Percentiles rank a stretch among this genome's conserved stretches.
Conservation (phyloP, 2,888 invertebrate genomes). For the Orthosia cruda region DNA sequence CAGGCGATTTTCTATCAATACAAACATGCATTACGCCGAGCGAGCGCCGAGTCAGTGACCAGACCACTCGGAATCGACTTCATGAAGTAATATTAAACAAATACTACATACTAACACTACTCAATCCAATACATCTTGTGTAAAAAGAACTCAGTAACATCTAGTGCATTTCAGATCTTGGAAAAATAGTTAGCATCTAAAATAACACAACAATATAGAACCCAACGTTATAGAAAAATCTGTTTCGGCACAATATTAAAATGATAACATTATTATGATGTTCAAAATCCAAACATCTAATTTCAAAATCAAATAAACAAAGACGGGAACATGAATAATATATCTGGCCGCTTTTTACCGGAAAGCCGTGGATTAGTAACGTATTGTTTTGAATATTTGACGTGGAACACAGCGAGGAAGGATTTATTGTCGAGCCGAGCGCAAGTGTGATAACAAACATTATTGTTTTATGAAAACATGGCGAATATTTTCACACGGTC, state of each 20-base stretch:
- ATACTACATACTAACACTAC: too few relatives aligned
- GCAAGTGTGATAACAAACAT: conserved; percentile 48
- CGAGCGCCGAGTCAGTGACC: too few relatives aligned
- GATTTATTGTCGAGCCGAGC: conserved; percentile 48
- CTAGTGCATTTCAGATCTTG: too few relatives aligned
- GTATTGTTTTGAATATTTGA: conserved; percentile 63
- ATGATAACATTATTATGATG: conserved; percentile 1
- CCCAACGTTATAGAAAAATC: neutral
- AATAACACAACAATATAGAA: too few relatives aligned
- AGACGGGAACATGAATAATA: conserved; percentile 52
- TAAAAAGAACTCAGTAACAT: too few relatives aligned
- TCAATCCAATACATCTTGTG: too few relatives aligned
- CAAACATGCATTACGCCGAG: too few relatives aligned
- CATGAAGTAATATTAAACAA: too few relatives aligned
- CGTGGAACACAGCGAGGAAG: too few relatives aligned
- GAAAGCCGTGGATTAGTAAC: conserved; percentile 54
- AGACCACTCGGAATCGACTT: too few relatives aligned
- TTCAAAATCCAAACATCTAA: conserved; percentile 32
- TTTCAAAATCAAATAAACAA: conserved; percentile 45
- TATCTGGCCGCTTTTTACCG: conserved; percentile 50
- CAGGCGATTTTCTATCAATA: too few relatives aligned
- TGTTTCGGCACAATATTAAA: neutral
- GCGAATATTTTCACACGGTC: conserved; percentile 5
- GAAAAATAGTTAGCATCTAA: too few relatives aligned
- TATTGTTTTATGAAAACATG: conserved; percentile 44